phyloP scores from a whole-genome alignment of 2,888 invertebrate species.

The Argyresthia albistria region DNA sequence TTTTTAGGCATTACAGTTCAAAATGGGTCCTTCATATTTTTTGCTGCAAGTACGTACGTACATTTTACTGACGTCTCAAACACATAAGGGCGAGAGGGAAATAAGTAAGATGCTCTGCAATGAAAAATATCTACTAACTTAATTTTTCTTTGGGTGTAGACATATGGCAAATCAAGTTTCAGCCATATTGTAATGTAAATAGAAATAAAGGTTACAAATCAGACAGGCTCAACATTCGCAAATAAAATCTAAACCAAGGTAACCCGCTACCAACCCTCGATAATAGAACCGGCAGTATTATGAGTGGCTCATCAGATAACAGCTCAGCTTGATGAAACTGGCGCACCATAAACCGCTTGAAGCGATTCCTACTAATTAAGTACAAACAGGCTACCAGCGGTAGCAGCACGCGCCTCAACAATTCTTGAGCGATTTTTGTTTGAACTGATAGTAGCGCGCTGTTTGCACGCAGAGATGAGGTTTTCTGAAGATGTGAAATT shows the following conservation, averaged over 20 bases:
- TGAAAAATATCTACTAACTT: no score
- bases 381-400: slow-evolving; percentile 13
- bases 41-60: no score
- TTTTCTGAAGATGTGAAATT: neutral
- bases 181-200: neutral
- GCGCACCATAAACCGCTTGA: slow-evolving; percentile 15
- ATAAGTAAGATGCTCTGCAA: no score
- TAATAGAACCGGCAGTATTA: no score
- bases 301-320: slow-evolving; percentile 11
- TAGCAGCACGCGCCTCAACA: slow-evolving; percentile 8
- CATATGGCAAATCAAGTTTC: no score
- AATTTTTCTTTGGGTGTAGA: no score
- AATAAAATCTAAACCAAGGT: neutral
- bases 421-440: slow-evolving; percentile 4
- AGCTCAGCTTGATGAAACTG: slow-evolving; percentile 13
- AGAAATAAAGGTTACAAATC: neutral
- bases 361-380: slow-evolving; percentile 22
- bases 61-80: no score
- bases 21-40: no score
- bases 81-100: no score
- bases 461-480: slow-evolving; percentile 4
- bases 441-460: slow-evolving; percentile 12
- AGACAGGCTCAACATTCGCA: neutral
- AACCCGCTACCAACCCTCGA: no score
- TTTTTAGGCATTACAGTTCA: no score